phyloP scores from a whole-genome alignment of 2,797 vertebrate genomes.

The Sebastes iracundus region DNA sequence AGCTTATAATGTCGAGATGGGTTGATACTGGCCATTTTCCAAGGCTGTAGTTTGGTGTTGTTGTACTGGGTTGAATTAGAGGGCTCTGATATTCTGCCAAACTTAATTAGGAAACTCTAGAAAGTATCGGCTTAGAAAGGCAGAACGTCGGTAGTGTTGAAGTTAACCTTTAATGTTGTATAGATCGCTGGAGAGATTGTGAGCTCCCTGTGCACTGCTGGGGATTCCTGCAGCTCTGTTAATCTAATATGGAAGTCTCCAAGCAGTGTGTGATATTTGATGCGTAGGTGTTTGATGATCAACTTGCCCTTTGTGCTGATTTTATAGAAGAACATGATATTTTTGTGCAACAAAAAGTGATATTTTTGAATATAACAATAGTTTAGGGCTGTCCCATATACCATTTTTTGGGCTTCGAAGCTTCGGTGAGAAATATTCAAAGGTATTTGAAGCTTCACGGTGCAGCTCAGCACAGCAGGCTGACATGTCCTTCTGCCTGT shows the following conservation, averaged over 20 bases:
- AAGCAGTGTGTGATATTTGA: constrained; percentile 3
- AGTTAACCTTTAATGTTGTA: constrained; percentile 1
- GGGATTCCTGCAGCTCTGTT: neutral
- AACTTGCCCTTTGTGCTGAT: constrained; percentile 1
- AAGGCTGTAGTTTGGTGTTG: neutral
- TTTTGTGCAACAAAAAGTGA: neutral
- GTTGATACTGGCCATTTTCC: neutral
- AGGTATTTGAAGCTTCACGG: neutral
- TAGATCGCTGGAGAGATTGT: neutral
- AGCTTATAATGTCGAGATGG: neutral
- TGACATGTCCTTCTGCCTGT: no score
- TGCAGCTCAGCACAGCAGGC: no score
- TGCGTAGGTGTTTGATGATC: neutral
- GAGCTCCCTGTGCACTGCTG: neutral
- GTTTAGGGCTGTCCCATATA: neutral
- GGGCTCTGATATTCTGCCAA: neutral
- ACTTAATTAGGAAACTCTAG: neutral
- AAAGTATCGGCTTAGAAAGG: neutral
- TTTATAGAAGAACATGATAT: neutral
- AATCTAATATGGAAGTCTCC: constrained; percentile 3
- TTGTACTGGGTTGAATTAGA: neutral
- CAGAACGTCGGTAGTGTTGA: neutral
- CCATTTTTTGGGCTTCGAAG: no score
- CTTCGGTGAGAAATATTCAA: no score
- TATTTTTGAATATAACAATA: neutral